Evolutionary conservation across 2,113 vertebrate genomes (phyloP).

Genomic region (Loxodonta africana): DNA sequence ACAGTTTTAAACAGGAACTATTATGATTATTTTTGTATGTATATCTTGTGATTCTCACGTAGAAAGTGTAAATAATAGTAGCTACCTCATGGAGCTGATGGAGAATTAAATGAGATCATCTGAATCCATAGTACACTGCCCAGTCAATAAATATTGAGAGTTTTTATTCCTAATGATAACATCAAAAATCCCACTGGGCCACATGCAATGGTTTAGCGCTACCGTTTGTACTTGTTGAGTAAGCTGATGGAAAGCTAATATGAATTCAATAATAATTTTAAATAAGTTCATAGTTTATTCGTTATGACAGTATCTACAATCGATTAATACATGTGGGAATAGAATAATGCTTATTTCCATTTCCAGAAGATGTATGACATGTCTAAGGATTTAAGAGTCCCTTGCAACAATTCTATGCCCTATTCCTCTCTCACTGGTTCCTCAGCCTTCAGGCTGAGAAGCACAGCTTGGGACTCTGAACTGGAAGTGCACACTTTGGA

Average conservation of each 20-base stretch:
- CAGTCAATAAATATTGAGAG: neutral
- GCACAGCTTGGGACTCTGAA: neutral
- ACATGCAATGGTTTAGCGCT: neutral
- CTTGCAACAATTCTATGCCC: neutral
- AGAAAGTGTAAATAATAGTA: neutral
- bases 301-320: neutral
- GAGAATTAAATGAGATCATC: constrained; percentile 5
- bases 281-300: neutral
- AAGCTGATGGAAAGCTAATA: constrained; percentile 7
- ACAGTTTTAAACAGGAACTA: neutral
- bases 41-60: neutral
- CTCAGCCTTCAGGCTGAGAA: neutral
- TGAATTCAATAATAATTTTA: neutral
- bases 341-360: neutral
- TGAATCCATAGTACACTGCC: neutral
- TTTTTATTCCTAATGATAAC: neutral
- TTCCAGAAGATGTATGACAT: neutral
- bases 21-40: neutral
- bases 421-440: neutral
- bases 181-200: neutral
- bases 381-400: neutral
- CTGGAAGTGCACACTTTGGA: neutral
- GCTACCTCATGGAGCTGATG: neutral
- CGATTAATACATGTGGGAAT: neutral
- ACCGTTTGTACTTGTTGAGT: neutral